These are phyloP conservation scores for Eupithecia tripunctaria DNA, from an alignment of 2,888 invertebrate species.

Conservation along the genomic window DNA sequence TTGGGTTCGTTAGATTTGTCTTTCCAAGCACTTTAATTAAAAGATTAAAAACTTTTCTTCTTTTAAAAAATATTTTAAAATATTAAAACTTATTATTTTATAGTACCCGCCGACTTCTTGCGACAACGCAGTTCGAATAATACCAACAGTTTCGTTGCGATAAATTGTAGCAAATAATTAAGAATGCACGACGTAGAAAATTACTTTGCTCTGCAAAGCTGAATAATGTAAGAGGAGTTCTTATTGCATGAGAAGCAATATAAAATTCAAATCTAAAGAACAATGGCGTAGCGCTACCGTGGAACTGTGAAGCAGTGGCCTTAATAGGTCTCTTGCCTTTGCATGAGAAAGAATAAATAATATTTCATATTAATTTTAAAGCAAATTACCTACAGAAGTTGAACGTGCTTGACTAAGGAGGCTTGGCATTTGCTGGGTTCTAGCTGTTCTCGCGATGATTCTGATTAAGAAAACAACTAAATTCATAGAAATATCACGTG, in stretches of 20 bases:
- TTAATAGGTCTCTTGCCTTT: constrained; percentile 6
- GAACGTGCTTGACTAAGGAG: background rate
- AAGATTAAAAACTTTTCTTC: no score
- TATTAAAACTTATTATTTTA: no score
- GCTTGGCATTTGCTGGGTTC: background rate
- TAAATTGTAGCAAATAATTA: constrained; percentile 9
- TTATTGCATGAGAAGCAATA: constrained; percentile 29
- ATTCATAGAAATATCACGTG: background rate
- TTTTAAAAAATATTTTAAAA: no score
- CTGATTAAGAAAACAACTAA: background rate
- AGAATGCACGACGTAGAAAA: constrained; percentile 22
- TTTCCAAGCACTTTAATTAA: no score
- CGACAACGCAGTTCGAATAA: no score
- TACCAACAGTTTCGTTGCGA: background rate
- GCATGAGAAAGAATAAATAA: background rate
- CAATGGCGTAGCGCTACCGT: constrained; percentile 14
- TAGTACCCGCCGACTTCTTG: no score
- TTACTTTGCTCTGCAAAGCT: constrained; percentile 31
- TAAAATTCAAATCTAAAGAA: constrained; percentile 33
- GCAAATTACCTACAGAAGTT: background rate
- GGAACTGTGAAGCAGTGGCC: constrained; percentile 14
- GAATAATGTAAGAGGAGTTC: constrained; percentile 33
- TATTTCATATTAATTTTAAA: background rate
- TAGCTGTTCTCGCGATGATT: background rate
- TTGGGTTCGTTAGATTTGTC: no score